Evolutionary conservation across 1,140 invertebrate genomes (phyloP).

Genomic region (Macrosteles quadrilineatus): DNA sequence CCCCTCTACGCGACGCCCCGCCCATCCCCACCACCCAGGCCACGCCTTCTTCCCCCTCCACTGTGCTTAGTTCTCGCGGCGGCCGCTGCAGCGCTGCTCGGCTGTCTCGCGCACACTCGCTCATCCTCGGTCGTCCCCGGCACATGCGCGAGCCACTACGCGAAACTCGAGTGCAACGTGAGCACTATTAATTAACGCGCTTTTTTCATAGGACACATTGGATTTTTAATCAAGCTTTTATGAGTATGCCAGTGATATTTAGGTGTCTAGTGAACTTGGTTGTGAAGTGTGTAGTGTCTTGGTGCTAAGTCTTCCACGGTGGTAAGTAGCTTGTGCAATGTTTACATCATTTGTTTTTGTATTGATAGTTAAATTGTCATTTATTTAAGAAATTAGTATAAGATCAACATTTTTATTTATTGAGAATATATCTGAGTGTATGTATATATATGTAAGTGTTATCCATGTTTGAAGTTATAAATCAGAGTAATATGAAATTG

Average conservation of each 20-base stretch:
- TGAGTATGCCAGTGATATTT: slow-evolving; percentile 17
- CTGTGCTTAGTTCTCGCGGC: neutral
- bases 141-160: slow-evolving; percentile 16
- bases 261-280: slow-evolving; percentile 7
- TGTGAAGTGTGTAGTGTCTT: slow-evolving; percentile 16
- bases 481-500: no score
- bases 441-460: no score
- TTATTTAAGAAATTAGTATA: no score
- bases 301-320: neutral
- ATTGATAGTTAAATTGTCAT: no score
- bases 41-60: slow-evolving; percentile 1
- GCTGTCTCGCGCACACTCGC: slow-evolving; percentile 14
- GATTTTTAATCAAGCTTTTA: slow-evolving; percentile 30
- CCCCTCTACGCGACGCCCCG: neutral
- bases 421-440: no score
- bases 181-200: slow-evolving; percentile 18
- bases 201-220: slow-evolving; percentile 28
- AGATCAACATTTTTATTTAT: no score
- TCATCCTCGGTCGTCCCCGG: neutral
- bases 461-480: no score
- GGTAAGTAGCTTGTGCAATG: neutral
- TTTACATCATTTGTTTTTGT: neutral
- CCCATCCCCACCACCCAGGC: neutral
- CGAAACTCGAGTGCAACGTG: slow-evolving; percentile 4
- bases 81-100: neutral